Percentiles rank a stretch among this genome's conserved stretches.
phyloP scores from a whole-genome alignment of 2,113 vertebrate genomes.

The Cacatua alba region DNA sequence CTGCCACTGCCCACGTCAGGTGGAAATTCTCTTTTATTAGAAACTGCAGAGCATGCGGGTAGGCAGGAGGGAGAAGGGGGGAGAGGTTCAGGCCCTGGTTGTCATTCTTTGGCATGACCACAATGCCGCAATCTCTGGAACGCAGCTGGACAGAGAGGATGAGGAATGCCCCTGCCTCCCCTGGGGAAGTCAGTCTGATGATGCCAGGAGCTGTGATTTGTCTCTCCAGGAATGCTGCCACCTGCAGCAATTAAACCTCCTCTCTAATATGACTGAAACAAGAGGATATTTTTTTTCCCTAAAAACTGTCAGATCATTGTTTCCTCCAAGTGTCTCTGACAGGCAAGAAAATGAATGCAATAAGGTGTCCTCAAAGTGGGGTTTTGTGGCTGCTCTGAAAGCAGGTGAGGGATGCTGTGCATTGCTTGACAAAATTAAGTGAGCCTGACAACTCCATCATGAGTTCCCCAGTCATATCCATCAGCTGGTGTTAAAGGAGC shows the following conservation, averaged over 20 bases:
- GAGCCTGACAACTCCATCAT: not conserved
- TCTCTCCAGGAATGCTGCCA: conserved; percentile 35
- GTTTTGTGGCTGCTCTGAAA: not conserved
- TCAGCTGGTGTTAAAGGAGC: not conserved
- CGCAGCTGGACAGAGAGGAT: not conserved
- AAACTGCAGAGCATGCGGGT: not conserved
- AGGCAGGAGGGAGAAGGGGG: not conserved
- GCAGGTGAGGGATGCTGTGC: not conserved
- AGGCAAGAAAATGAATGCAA: not conserved
- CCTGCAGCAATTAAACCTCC: conserved; percentile 42
- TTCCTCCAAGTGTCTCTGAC: not conserved
- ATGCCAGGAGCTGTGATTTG: conserved; percentile 8
- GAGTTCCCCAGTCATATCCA: not conserved
- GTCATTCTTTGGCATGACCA: not conserved
- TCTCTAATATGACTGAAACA: not conserved
- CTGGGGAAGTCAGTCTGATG: not conserved
- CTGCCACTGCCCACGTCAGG: not conserved
- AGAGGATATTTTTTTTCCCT: not conserved
- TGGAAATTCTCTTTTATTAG: not conserved
- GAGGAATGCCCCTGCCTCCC: not conserved
- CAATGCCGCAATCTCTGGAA: not conserved
- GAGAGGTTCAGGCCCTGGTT: not conserved
- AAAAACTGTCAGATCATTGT: not conserved
- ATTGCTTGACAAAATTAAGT: not conserved
- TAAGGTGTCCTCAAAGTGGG: not conserved